Percentiles rank a stretch among this genome's conserved stretches.
Evolutionary conservation across 2,888 invertebrate species (phyloP).

Genomic region (Schizotus pectinicornis): DNA sequence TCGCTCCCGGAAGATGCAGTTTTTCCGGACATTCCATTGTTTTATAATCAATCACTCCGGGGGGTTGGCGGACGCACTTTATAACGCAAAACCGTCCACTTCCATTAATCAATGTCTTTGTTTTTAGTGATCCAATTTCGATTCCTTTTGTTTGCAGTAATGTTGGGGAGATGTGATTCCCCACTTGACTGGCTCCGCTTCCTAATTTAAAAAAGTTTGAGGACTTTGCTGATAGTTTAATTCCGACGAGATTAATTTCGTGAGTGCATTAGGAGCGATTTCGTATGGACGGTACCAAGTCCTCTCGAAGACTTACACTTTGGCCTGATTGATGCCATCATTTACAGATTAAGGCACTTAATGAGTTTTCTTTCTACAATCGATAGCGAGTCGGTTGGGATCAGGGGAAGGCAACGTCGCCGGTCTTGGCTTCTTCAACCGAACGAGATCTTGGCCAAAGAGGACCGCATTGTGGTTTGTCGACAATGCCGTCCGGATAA

Average conservation of each 20-base stretch:
- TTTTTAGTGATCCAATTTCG: slow-evolving; percentile 58
- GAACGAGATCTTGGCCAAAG: no score
- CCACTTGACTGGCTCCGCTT: slow-evolving; percentile 45
- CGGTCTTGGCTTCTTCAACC: no score
- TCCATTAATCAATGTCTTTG: slow-evolving; percentile 58
- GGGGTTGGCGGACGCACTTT: slow-evolving; percentile 43
- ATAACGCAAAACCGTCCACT: slow-evolving; percentile 50
- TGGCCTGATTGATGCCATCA: no score
- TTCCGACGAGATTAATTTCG: slow-evolving; percentile 26
- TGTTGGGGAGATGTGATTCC: slow-evolving; percentile 50
- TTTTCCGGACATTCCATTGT: slow-evolving; percentile 37
- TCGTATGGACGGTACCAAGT: no score
- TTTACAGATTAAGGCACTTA: no score
- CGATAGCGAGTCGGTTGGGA: no score
- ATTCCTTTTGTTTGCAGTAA: slow-evolving; percentile 53
- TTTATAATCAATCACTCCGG: slow-evolving; percentile 49
- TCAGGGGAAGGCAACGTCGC: no score
- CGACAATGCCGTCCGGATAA: no score
- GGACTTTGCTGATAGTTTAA: slow-evolving; percentile 32
- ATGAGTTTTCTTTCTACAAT: no score
- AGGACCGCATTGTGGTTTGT: no score
- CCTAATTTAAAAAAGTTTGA: slow-evolving; percentile 46
- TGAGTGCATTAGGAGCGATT: slow-evolving; percentile 17
- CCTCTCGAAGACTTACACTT: no score
- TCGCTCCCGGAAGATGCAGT: slow-evolving; percentile 9